Conservation (phyloP, 1,140 invertebrate species). For the Choristoneura fumiferana region DNA sequence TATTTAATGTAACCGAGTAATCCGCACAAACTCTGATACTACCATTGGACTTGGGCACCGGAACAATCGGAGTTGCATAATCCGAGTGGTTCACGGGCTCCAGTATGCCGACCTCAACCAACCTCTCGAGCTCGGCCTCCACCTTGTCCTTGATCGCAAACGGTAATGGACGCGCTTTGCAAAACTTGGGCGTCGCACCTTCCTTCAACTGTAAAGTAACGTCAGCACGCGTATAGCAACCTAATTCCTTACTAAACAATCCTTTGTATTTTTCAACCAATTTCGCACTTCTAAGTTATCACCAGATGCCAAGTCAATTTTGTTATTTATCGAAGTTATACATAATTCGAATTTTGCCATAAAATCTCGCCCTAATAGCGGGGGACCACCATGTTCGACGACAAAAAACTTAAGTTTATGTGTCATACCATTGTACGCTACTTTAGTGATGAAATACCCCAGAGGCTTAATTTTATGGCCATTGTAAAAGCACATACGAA, state of each 20-base stretch:
- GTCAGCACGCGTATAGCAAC: not conserved
- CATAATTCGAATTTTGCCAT: conserved; percentile 7
- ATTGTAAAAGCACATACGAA: conserved; percentile 18
- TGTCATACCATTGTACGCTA: not conserved
- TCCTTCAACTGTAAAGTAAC: not conserved
- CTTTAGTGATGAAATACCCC: not conserved
- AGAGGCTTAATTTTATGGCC: conserved; percentile 19
- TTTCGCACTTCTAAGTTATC: not conserved
- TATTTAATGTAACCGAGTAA: conserved; percentile 6
- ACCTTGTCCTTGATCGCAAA: too few species aligned
- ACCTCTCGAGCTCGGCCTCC: too few species aligned
- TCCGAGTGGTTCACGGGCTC: too few species aligned
- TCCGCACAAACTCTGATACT: not conserved
- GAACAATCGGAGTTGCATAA: too few species aligned
- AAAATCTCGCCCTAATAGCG: conserved; percentile 18
- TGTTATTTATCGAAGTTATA: not conserved
- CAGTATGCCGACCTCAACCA: too few species aligned
- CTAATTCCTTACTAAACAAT: not conserved
- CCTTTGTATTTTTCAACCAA: not conserved
- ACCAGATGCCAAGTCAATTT: not conserved
- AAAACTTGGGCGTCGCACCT: not conserved
- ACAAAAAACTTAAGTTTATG: conserved; percentile 2
- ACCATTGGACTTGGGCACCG: not conserved
- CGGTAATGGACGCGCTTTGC: too few species aligned
- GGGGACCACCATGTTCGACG: conserved; percentile 2